Evolutionary conservation across 1,140 invertebrate genomes (phyloP), one percentile per base, ranked within the genome.

Genomic region (Drosophila melanica): DNA sequence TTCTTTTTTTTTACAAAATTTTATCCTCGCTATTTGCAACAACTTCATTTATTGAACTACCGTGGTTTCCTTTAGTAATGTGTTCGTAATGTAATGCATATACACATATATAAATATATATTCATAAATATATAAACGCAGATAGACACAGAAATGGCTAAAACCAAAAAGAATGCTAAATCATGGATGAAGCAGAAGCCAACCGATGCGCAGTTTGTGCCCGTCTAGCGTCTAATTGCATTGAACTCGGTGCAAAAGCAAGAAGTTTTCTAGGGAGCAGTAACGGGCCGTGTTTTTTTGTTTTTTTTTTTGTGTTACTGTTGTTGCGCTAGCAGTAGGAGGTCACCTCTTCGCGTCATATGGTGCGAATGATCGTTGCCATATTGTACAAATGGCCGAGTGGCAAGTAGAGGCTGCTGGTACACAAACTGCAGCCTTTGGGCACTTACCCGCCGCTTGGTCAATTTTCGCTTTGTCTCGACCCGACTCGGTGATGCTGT

Each of bases 291-390:
- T 4, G 39, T 8, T 23, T 23, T 23, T 2, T 23, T 23, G 1
- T 23, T 23, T 2, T 4, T 23, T 2, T 3, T 23, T 1, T 18
- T 18, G n/a, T 30, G 18, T 18, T n/a, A 16, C 8, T 63, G 23
- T 30, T 12, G 12, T 33, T 37, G 41, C 54, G 71, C 53, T 65
- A 47, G 57, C 80, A 84, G 80, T 73, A 85, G 77, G 77, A 85
- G 81, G 81, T 81, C 70, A 81, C 60, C 55, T 59, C 58, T 63
- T 37, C 63, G 77, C 70, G 74, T 77, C 81, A 85, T 68, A 78
- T 86, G 81, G 81, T 86, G 81, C 77, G 75, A 86, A 85, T 85
- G 81, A 86, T 85, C 81, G 75, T 65, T 75, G 81, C 77, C 81
- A 85, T 86, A 85, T 85, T 85, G 81, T 75, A 81, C 66, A 86